Conservation (phyloP, 2,797 vertebrate species). For the Etheostoma perlongum region DNA sequence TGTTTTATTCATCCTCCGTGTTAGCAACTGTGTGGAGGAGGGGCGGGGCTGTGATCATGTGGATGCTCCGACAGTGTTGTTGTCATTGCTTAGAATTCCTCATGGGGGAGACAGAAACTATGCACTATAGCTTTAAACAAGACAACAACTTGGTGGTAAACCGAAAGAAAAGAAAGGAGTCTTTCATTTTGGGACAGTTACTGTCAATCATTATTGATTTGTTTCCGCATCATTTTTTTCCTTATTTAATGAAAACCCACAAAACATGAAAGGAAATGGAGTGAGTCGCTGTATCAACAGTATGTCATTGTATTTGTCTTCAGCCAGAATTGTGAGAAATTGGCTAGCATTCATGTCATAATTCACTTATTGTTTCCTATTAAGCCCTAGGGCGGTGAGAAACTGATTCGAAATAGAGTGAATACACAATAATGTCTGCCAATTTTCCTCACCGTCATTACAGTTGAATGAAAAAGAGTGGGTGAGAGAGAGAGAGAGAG, state of each 20-base stretch:
- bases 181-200: slow-evolving; percentile 5
- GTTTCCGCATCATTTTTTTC: not conserved
- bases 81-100: too few species aligned
- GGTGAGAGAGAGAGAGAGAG: slow-evolving; percentile 10
- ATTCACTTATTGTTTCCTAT: slow-evolving; percentile 77
- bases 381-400: slow-evolving; percentile 68
- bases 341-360: slow-evolving; percentile 62
- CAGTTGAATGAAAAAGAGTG: slow-evolving; percentile 52
- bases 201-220: slow-evolving; percentile 25
- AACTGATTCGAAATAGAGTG: slow-evolving; percentile 71
- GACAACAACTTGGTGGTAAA: slow-evolving; percentile 7
- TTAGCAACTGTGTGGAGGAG: too few species aligned
- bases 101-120: too few species aligned
- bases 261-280: slow-evolving; percentile 48
- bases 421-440: slow-evolving; percentile 67
- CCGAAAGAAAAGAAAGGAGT: not conserved
- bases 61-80: too few species aligned
- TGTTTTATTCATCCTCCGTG: too few species aligned
- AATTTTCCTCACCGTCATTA: slow-evolving; percentile 71
- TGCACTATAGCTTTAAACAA: slow-evolving; percentile 1
- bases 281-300: slow-evolving; percentile 38
- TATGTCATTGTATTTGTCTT: slow-evolving; percentile 59
- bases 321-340: slow-evolving; percentile 53
- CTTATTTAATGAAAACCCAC: slow-evolving; percentile 32
- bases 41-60: too few species aligned